Conservation (phyloP, 2,888 invertebrate genomes). For the Aromia moschata region DNA sequence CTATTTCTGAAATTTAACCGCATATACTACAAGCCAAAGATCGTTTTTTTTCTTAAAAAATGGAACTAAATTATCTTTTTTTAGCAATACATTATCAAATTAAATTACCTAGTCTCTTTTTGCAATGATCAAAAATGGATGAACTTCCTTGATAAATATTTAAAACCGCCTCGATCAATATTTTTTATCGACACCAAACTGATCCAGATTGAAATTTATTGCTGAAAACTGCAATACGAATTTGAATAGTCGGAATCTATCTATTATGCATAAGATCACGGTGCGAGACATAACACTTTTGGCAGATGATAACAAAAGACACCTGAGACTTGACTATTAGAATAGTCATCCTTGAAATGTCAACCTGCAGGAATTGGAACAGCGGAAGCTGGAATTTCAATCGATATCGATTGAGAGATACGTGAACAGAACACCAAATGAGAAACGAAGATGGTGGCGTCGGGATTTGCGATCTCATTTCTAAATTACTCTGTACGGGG, state of each 20-base stretch:
- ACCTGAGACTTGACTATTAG: conserved; percentile 23
- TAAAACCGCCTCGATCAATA: not conserved
- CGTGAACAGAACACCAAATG: conserved; percentile 33
- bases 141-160: not conserved
- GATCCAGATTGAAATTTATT: not conserved
- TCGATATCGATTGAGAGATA: conserved; percentile 43
- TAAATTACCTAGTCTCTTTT: no score
- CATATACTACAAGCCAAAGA: no score
- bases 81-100: no score
- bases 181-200: not conserved
- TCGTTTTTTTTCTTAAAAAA: no score
- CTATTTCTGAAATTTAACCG: no score
- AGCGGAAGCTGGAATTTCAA: conserved; percentile 34
- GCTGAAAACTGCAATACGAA: not conserved
- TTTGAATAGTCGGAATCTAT: not conserved
- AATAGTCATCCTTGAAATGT: conserved; percentile 25
- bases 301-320: conserved; percentile 16
- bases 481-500: not conserved
- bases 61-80: no score
- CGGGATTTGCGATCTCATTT: not conserved
- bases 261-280: conserved; percentile 32
- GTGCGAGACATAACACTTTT: conserved; percentile 3
- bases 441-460: conserved; percentile 2
- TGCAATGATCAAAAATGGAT: no score
- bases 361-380: conserved; percentile 34